Evolutionary conservation across 2,113 vertebrate species (phyloP).

Genomic region (Megaptera novaeangliae): DNA sequence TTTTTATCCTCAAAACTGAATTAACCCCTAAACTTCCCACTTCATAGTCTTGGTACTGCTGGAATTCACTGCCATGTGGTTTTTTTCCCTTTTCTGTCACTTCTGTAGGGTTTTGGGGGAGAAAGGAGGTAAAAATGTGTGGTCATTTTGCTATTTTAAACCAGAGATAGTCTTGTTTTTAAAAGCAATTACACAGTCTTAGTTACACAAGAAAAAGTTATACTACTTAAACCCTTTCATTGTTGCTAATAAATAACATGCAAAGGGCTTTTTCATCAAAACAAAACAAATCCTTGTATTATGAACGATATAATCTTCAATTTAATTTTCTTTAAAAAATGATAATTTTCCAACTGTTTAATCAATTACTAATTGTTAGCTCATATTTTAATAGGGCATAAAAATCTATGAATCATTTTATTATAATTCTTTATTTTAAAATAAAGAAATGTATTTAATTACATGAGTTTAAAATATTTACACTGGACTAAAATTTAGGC

Average conservation of each 20-base stretch:
- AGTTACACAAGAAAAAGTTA: background rate
- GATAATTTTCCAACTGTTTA: slow-evolving; percentile 15
- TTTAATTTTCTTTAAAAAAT: background rate
- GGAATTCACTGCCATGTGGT: background rate
- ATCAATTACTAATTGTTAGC: background rate
- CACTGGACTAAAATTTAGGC: background rate
- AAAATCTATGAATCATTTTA: background rate
- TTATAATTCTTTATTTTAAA: slow-evolving; percentile 17
- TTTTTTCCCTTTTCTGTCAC: background rate
- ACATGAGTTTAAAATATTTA: background rate
- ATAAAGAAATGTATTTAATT: background rate
- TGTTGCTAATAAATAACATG: background rate
- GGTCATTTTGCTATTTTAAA: slow-evolving; percentile 5
- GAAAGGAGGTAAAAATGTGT: background rate
- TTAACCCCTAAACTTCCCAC: background rate
- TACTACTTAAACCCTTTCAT: background rate
- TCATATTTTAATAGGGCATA: background rate
- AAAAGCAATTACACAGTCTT: background rate
- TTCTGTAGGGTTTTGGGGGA: background rate
- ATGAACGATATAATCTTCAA: background rate
- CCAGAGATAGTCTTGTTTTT: background rate
- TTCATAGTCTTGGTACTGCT: background rate
- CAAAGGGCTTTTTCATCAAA: background rate
- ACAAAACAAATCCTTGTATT: background rate
- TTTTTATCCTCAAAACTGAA: slow-evolving; percentile 12